Base-by-base conservation (phyloP, 2,113 vertebrate genomes). In the Sardina pilchardus region DNA sequence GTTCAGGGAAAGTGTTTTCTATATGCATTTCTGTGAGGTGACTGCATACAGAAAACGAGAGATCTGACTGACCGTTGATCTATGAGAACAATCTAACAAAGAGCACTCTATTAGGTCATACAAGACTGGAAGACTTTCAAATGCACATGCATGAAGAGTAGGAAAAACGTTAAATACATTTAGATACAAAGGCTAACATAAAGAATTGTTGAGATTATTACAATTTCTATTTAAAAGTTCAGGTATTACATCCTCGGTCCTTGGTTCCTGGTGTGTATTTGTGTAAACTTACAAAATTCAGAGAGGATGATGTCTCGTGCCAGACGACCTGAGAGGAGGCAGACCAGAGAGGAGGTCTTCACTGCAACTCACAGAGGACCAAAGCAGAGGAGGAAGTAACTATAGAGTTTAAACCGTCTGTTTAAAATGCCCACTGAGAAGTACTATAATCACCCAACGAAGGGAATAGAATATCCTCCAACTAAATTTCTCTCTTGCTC, bases 261-360 rank as follows among this genome's bases (percentile, higher is more conserved):
- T 39, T 78, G 30, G 12, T 78, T 78, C 30, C 71, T 34, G 30
- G 71, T 78, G 71, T 78, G 30, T 78, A 17, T 36, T 36, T 78
- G 9, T 78, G 71, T 78, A 78, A 78, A 78, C 8, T 17, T 75
- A 63, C n/a, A 5, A 34, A 78, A 78, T 78, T 4, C 14, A 78
- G 34, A 36, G 71, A 36, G 16, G 71, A 36, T 36, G 9, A 36
- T 36, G 9, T 78, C 21, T 80, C 6, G 47, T 56, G 82, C 92
- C 90, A 93, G 91, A 89, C 90, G 89, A 93, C 95, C 95, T 94
- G 96, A 97, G 97, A 5, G 96, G 97, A 95, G 95, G 91, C 87
- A 83, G 83, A 91, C 93, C 88, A 93, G 88, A 92, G 89, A 89
- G 45, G 81, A 92, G 91, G 94, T 93, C 93, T 95, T 94, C 91